Evolutionary conservation across 2,888 invertebrate genomes (phyloP), one percentile per base, ranked within the genome.

Genomic region (Agriopis leucophaearia): DNA sequence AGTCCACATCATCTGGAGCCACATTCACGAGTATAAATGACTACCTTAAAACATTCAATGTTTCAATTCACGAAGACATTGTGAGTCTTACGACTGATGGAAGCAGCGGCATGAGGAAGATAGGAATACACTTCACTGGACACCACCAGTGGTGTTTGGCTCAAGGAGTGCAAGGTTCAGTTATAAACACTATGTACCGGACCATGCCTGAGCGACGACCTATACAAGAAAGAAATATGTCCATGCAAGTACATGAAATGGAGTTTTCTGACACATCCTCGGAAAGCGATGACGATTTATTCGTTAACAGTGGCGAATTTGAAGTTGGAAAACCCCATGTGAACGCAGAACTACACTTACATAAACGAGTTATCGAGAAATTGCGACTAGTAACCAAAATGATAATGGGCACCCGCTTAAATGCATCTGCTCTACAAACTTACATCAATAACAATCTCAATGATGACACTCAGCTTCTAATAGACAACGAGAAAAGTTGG

Each of bases 401-500:
- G 9, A 52, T 52, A n/a, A 52, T n/a, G n/a, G 27, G n/a, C 2
- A 36, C 51, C 13, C n/a, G 4, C n/a, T 15, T 36, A n/a, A 52
- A 52, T 52, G 27, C 51, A 52, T 13, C 13, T n/a, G n/a, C 36
- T 8, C 36, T 52, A n/a, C 51, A 52, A 52, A 15, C 35, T 52
- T 52, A 36, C 12, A 13, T 50, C 42, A 61, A 61, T 38, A 61
- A 38, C 9, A 36, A 54, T 50, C 42, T 45, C 9, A 36, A 52
- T 36, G 36, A 36, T n/a, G 15, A 52, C 9, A 52, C 36, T n/a
- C 36, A 35, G 1, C 44, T 65, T 12, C 52, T 47, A 15, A 38
- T 65, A 47, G 62, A 57, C 9, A 59, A 59, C 47, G 48, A 42
- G 58, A 65, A 52, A 54, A 65, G 62, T 36, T 65, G 65, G 58